Percentiles rank a stretch among this genome's conserved stretches.
These are phyloP conservation scores for Drosophila kikkawai DNA, from an alignment of 1,140 invertebrate genomes.

Conservation along the genomic window DNA sequence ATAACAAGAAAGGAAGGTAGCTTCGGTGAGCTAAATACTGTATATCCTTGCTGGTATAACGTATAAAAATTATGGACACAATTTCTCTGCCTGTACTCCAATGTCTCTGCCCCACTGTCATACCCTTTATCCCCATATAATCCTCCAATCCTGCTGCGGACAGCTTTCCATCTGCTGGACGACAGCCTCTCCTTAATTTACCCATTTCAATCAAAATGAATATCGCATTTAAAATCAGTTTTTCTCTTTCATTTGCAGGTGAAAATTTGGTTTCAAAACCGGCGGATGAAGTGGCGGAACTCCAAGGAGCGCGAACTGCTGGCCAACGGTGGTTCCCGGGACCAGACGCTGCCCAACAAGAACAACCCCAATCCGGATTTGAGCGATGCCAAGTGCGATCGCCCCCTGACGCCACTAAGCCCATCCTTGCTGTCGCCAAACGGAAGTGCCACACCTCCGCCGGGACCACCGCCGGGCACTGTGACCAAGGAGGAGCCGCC, in stretches of 20 bases:
- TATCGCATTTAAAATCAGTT: neutral
- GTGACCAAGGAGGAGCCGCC: conserved; percentile 67
- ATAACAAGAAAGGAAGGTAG: too few relatives aligned
- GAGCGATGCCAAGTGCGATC: conserved; percentile 94
- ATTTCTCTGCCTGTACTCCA: too few relatives aligned
- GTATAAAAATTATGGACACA: too few relatives aligned
- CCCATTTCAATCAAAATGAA: conserved; percentile 50
- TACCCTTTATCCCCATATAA: neutral
- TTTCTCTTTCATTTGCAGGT: conserved; percentile 89
- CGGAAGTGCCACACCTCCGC: conserved; percentile 60
- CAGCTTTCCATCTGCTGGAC: conserved; percentile 59
- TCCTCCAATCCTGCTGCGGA: conserved; percentile 28
- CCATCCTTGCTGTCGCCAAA: conserved; percentile 78
- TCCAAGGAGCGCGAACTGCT: conserved; percentile 98
- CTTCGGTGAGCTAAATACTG: too few relatives aligned
- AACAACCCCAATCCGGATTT: conserved; percentile 98
- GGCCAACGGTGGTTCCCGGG: conserved; percentile 95
- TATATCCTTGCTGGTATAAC: too few relatives aligned
- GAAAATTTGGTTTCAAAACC: conserved; percentile 98
- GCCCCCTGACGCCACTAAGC: conserved; percentile 87
- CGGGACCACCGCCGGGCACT: conserved; percentile 19
- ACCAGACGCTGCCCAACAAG: conserved; percentile 98
- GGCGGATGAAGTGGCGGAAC: conserved; percentile 98
- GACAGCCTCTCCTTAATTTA: conserved; percentile 45
- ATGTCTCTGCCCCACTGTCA: neutral